Percentiles rank a stretch among this genome's conserved stretches.
Evolutionary conservation across 1,140 invertebrate species (phyloP).

Genomic region (Calosoma granatense): DNA sequence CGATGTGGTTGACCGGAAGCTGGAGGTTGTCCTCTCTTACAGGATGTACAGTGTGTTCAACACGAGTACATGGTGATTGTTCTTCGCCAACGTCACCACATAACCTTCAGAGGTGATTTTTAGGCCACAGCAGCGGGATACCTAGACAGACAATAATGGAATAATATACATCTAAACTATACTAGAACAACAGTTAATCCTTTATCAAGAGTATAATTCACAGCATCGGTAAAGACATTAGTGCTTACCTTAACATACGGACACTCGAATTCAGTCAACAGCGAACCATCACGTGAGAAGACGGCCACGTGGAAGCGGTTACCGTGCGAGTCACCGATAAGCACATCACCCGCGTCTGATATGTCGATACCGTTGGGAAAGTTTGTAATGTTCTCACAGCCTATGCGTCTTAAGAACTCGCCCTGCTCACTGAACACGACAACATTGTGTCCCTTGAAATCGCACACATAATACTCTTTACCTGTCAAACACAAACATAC

Average conservation of each 20-base stretch:
- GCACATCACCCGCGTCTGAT: constrained; percentile 88
- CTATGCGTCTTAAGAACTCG: constrained; percentile 82
- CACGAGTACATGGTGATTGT: constrained; percentile 95
- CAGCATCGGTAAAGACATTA: no score
- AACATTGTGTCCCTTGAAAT: constrained; percentile 96
- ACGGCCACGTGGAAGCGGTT: constrained; percentile 95
- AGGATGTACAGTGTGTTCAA: constrained; percentile 91
- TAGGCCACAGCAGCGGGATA: constrained; percentile 91
- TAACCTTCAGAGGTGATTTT: constrained; percentile 95
- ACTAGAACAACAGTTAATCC: not conserved
- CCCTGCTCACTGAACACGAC: constrained; percentile 91
- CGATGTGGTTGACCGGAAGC: not conserved
- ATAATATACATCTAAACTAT: no score
- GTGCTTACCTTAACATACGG: constrained; percentile 85
- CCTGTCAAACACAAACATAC: constrained; percentile 47
- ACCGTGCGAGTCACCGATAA: constrained; percentile 94
- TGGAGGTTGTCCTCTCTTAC: constrained; percentile 37
- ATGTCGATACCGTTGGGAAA: constrained; percentile 98
- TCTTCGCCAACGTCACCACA: constrained; percentile 94
- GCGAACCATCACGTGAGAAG: constrained; percentile 74
- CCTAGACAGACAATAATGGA: constrained; percentile 64
- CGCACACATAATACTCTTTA: constrained; percentile 93
- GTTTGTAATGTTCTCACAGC: constrained; percentile 89
- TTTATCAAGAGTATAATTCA: no score
- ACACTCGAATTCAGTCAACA: constrained; percentile 91